These are phyloP conservation scores for Cephalopachus bancanus DNA, from an alignment of 2,797 vertebrate species.

Conservation along the genomic window DNA sequence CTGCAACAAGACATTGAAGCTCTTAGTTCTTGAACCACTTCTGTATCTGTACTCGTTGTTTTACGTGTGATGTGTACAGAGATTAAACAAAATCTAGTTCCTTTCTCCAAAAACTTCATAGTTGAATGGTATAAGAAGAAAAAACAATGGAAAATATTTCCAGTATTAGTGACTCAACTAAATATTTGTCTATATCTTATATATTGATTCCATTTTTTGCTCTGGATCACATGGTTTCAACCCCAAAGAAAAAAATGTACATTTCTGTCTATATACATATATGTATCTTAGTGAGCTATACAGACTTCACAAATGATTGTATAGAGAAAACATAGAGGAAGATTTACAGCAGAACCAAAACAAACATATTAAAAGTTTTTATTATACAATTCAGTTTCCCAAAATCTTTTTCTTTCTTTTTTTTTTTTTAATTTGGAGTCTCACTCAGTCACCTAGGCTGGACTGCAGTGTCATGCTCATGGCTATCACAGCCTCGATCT, in stretches of 20 bases:
- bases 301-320: background rate
- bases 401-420: background rate
- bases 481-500: too few relatives aligned
- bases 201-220: background rate
- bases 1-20: background rate
- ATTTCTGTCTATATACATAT: background rate
- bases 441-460: too few relatives aligned
- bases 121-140: background rate
- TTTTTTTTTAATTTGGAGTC: too few relatives aligned
- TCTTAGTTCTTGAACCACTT: background rate
- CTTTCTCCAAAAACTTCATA: background rate
- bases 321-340: background rate
- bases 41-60: background rate
- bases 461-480: too few relatives aligned
- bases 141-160: background rate
- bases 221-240: background rate
- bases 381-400: background rate
- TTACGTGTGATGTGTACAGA: background rate
- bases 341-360: background rate
- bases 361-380: background rate
- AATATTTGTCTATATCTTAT: background rate
- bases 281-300: background rate
- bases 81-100: background rate
- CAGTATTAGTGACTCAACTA: background rate
- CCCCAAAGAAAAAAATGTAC: background rate